phyloP scores from a whole-genome alignment of 2,113 vertebrate species.

The Apeltes quadracus region DNA sequence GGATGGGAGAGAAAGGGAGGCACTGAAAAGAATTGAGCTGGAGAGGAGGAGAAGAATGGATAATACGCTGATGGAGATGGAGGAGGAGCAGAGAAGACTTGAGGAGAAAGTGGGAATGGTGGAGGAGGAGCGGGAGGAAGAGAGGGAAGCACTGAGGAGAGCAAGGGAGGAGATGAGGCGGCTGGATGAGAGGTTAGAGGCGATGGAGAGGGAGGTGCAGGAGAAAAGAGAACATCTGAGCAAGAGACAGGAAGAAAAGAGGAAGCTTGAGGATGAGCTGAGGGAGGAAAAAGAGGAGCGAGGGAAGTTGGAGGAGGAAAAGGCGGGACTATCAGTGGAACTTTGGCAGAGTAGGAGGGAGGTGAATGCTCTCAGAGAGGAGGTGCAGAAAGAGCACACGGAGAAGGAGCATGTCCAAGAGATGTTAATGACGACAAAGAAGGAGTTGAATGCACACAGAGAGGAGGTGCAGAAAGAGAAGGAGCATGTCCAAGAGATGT shows the following conservation, averaged over 20 bases:
- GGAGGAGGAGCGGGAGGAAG: slow-evolving; percentile 31
- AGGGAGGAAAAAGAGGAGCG: slow-evolving; percentile 38
- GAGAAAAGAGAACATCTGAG: slow-evolving; percentile 25
- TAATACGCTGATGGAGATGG: background rate
- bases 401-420: slow-evolving; percentile 33
- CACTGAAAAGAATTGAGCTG: slow-evolving; percentile 26
- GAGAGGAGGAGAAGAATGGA: slow-evolving; percentile 42
- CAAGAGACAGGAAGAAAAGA: slow-evolving; percentile 24
- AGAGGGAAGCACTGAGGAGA: slow-evolving; percentile 59
- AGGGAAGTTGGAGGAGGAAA: slow-evolving; percentile 43
- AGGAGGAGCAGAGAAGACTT: slow-evolving; percentile 25
- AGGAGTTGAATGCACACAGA: slow-evolving; percentile 7
- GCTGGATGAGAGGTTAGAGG: slow-evolving; percentile 14
- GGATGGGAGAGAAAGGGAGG: slow-evolving; percentile 45
- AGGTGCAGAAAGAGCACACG: slow-evolving; percentile 27
- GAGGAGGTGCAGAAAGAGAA: slow-evolving; percentile 22
- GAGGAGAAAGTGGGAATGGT: slow-evolving; percentile 26
- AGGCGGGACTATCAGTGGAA: slow-evolving; percentile 7
- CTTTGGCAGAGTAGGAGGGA: slow-evolving; percentile 42
- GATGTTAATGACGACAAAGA: background rate
- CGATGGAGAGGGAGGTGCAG: slow-evolving; percentile 23
- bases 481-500: slow-evolving; percentile 13
- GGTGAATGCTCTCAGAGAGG: slow-evolving; percentile 41
- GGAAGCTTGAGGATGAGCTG: slow-evolving; percentile 10
- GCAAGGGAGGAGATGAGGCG: slow-evolving; percentile 43